Evolutionary conservation across 2,888 invertebrate genomes (phyloP).

Genomic region (Oscheius sp.): DNA sequence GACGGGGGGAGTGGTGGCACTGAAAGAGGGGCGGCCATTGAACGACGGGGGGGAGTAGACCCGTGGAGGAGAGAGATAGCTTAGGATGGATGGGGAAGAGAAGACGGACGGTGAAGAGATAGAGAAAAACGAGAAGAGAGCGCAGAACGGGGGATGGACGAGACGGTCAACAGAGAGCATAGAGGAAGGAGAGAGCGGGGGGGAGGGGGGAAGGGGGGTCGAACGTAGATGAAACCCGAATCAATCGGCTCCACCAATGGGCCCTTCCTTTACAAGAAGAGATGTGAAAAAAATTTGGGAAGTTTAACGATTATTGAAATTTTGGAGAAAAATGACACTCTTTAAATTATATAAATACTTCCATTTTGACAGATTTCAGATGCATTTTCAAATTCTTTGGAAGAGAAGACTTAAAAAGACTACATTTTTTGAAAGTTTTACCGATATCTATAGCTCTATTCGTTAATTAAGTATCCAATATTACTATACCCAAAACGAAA

Average conservation of each 20-base stretch:
- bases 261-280: background rate
- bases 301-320: no score
- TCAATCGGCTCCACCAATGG: background rate
- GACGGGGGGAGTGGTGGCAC: slow-evolving; percentile 3
- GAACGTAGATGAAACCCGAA: background rate
- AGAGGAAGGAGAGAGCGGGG: slow-evolving; percentile 18
- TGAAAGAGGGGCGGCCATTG: slow-evolving; percentile 3
- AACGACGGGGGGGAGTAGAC: background rate
- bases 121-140: slow-evolving; percentile 15
- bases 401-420: no score
- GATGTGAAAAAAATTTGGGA: no score
- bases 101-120: slow-evolving; percentile 21
- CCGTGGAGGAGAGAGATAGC: background rate
- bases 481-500: no score
- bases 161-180: background rate
- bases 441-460: no score
- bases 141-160: slow-evolving; percentile 3
- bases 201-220: background rate
- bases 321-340: no score
- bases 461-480: no score
- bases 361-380: no score
- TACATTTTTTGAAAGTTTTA: no score
- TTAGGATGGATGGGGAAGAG: background rate
- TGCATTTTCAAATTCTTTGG: no score
- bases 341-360: no score